Conservation (phyloP, 2,113 vertebrate genomes). For the Pterocles orientalis region DNA sequence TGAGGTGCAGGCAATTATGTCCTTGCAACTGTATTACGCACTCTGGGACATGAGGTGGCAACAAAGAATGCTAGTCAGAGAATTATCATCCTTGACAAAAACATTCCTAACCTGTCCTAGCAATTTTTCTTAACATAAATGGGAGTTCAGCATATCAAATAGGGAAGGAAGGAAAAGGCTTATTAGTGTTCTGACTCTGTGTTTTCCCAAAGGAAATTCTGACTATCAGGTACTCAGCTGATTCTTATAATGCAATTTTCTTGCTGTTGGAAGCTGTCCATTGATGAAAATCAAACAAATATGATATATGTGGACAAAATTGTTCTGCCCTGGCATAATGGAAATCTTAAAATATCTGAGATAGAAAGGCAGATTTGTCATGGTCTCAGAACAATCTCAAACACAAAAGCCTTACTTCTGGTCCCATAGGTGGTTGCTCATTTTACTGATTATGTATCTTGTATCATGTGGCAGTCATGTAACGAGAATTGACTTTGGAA, state of each 20-base stretch:
- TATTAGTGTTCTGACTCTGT: background rate
- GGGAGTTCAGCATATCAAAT: background rate
- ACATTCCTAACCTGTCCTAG: background rate
- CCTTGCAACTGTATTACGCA: background rate
- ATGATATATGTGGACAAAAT: background rate
- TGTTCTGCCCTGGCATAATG: background rate
- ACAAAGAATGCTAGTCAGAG: background rate
- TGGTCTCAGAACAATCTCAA: background rate
- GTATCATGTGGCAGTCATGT: background rate
- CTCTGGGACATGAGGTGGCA: background rate
- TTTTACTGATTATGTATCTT: background rate
- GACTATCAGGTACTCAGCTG: background rate
- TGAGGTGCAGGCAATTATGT: background rate
- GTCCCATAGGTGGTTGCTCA: background rate
- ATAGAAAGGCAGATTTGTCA: background rate
- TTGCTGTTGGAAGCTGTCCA: background rate
- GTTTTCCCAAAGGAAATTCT: constrained; percentile 20
- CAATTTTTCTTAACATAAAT: background rate
- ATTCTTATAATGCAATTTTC: background rate
- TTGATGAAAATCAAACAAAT: constrained; percentile 10
- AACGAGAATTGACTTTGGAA: background rate
- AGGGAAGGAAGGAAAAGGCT: background rate
- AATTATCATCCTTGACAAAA: background rate
- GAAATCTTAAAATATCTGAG: background rate
- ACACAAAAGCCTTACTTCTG: background rate